Base-by-base conservation (phyloP, 2,888 invertebrate genomes). In the Tachina lurida region DNA sequence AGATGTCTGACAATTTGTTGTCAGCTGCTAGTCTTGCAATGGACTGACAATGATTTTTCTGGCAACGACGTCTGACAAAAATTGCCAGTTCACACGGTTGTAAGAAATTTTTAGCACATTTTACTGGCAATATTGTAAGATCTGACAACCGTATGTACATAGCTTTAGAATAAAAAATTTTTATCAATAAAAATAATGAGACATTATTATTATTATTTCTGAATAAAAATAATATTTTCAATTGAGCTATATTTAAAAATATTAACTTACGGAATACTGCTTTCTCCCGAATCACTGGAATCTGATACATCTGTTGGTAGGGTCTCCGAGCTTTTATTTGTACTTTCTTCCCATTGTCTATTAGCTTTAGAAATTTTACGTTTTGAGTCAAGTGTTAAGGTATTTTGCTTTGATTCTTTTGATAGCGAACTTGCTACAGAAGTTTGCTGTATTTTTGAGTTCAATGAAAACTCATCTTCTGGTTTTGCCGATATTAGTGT, bases 291-390 rank as follows among this genome's bases (percentile, higher is more conserved):
- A 93, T 97, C 97, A 84, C 96, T 96, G 41, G 96, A 95, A 93
- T 97, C 96, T 10, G 96, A 97, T 92, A 96, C 94, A 93, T 97
- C 97, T 1, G 96, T 96, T 70, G 96, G 96, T 88, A 94, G 92
- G 41, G 90, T 87, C 81, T 93, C 91, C 8, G 87, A 87, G 68
- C 89, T 92, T 88, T 93, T 93, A 75, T 76, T 88, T 10, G 89
- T 84, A 56, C 88, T 86, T 45, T 90, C 91, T 43, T 92, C 92
- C 0, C 92, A 89, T 77, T 90, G 90, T 31, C 92, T 88, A 75
- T 88, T 90, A 75, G 89, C 92, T 88, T 92, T 93, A 8, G 89
- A 74, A 43, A 90, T 76, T 87, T 91, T 93, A 8, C 93, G 91
- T 62, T 93, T 93, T 13, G 78, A 84, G 67, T 92, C 92, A 22